Evolutionary conservation across 1,140 invertebrate species (phyloP).

Genomic region (Drosophila paulistorum): DNA sequence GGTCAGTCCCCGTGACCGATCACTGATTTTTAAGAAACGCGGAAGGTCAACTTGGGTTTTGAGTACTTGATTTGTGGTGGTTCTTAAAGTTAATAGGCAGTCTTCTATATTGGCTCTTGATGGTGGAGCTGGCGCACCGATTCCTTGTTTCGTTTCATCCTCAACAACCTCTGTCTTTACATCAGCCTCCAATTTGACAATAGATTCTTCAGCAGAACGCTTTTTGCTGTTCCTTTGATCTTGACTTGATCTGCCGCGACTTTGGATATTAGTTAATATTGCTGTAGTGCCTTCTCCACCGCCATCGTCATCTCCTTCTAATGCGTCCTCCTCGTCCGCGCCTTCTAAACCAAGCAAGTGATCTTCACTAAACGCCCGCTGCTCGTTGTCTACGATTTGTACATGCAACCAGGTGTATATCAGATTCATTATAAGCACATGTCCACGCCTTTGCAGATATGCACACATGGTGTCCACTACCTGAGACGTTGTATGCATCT

Average conservation of each 20-base stretch:
- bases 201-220: conserved; percentile 58
- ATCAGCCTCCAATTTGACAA: conserved; percentile 49
- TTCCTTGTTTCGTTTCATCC: neutral
- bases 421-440: conserved; percentile 88
- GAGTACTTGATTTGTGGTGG: conserved; percentile 52
- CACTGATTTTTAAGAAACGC: conserved; percentile 64
- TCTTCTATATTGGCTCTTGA: conserved; percentile 43
- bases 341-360: conserved; percentile 57
- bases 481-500: conserved; percentile 87
- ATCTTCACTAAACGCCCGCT: conserved; percentile 74
- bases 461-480: conserved; percentile 86
- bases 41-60: conserved; percentile 65
- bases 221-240: conserved; percentile 46
- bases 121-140: neutral
- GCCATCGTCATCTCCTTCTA: conserved; percentile 24
- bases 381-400: conserved; percentile 84
- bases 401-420: conserved; percentile 86
- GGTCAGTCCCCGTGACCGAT: conserved; percentile 64
- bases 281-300: neutral
- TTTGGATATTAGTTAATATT: conserved; percentile 39
- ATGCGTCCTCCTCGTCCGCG: conserved; percentile 43
- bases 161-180: conserved; percentile 50
- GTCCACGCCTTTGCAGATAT: conserved; percentile 87
- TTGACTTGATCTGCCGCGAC: conserved; percentile 26
- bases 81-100: conserved; percentile 56